Evolutionary conservation across 2,113 vertebrate genomes (phyloP).

Genomic region (Cebidichthys violaceus): DNA sequence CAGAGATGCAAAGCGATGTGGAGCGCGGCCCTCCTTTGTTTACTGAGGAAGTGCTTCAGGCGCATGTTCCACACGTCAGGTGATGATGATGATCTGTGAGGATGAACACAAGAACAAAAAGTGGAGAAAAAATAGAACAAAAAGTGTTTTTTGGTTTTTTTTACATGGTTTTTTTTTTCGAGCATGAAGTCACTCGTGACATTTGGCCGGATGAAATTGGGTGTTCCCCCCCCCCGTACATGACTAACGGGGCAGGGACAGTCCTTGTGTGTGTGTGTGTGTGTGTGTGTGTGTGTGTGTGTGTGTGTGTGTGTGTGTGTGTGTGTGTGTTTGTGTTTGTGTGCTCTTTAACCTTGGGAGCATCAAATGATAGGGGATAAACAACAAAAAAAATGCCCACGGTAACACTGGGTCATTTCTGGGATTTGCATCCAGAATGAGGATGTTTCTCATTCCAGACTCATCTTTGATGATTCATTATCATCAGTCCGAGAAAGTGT

Average conservation of each 20-base stretch:
- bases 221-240: neutral
- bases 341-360: neutral
- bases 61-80: neutral
- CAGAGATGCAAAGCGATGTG: neutral
- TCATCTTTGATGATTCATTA: neutral
- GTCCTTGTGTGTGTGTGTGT: conserved; percentile 17
- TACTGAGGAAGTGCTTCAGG: neutral
- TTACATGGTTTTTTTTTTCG: neutral
- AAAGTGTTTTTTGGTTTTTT: too few species aligned
- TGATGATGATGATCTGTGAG: neutral
- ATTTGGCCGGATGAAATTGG: conserved; percentile 12
- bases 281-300: neutral
- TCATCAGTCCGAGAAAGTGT: neutral
- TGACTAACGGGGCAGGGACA: conserved; percentile 48
- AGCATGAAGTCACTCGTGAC: conserved; percentile 11
- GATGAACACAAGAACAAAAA: neutral
- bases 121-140: too few species aligned
- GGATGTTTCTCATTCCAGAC: too few species aligned
- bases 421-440: neutral
- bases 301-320: neutral
- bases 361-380: neutral
- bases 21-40: neutral
- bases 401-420: neutral
- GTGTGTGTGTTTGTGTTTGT: too few species aligned
- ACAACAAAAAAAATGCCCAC: neutral